Conservation (phyloP, 2,888 invertebrate species). For the Spodoptera picta region DNA sequence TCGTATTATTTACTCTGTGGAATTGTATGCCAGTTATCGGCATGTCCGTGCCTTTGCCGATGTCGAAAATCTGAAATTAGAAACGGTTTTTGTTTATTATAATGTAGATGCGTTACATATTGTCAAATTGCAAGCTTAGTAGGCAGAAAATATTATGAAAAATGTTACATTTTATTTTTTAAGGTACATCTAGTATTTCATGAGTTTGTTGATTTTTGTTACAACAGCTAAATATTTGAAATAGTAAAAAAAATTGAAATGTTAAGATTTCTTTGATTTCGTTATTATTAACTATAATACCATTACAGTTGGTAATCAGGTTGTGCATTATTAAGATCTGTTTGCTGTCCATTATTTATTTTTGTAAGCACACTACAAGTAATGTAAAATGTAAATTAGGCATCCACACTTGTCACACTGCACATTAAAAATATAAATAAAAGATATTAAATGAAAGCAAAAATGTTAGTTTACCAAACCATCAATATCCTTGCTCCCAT, state of each 20-base stretch:
- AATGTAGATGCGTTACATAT: neutral
- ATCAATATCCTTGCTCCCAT: constrained; percentile 92
- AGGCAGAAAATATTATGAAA: constrained; percentile 6
- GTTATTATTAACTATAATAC: too few species aligned
- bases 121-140: constrained; percentile 18
- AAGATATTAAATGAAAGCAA: constrained; percentile 24
- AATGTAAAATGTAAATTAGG: too few species aligned
- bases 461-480: constrained; percentile 89
- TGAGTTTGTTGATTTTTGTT: too few species aligned
- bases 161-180: too few species aligned
- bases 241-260: too few species aligned
- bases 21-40: constrained; percentile 97
- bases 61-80: constrained; percentile 93
- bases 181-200: too few species aligned
- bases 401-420: neutral
- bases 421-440: neutral
- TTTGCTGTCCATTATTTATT: too few species aligned
- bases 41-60: constrained; percentile 93
- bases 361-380: too few species aligned
- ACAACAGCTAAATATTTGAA: too few species aligned
- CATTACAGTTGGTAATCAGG: too few species aligned
- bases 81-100: neutral
- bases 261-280: too few species aligned
- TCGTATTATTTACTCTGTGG: constrained; percentile 91
- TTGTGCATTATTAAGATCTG: too few species aligned